Evolutionary conservation across 2,888 invertebrate genomes (phyloP).

Genomic region (Metalampra italica): DNA sequence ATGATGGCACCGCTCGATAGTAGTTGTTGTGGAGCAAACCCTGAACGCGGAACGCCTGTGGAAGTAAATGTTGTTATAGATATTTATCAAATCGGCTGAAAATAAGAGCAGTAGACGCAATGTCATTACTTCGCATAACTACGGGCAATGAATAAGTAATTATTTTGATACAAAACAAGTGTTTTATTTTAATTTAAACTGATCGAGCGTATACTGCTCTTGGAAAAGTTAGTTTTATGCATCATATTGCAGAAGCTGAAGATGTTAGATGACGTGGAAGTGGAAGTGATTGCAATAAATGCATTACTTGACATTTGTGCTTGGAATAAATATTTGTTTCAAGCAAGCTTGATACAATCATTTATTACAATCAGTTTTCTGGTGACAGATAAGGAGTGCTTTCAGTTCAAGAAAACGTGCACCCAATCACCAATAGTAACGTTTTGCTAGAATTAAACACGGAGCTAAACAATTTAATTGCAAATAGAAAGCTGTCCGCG

Average conservation of each 20-base stretch:
- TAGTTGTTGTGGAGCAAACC: slow-evolving; percentile 70
- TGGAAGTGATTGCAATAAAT: slow-evolving; percentile 65
- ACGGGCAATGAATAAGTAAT: no score
- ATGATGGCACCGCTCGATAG: slow-evolving; percentile 88
- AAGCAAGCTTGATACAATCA: slow-evolving; percentile 25
- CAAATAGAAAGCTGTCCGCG: slow-evolving; percentile 65
- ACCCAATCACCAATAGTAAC: slow-evolving; percentile 65
- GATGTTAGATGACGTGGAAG: slow-evolving; percentile 64
- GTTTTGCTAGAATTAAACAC: slow-evolving; percentile 14
- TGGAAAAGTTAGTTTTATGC: slow-evolving; percentile 61
- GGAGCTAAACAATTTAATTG: slow-evolving; percentile 8
- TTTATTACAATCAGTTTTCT: slow-evolving; percentile 58
- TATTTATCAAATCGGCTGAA: background rate
- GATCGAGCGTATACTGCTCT: slow-evolving; percentile 52
- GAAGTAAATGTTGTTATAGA: slow-evolving; percentile 29
- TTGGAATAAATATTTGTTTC: slow-evolving; percentile 9
- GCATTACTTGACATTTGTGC: slow-evolving; percentile 35
- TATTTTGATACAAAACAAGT: no score
- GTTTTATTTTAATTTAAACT: background rate
- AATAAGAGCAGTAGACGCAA: slow-evolving; percentile 54
- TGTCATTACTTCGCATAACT: no score
- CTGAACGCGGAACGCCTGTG: slow-evolving; percentile 68
- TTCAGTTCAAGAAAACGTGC: slow-evolving; percentile 67
- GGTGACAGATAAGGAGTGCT: slow-evolving; percentile 67
- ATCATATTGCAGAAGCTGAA: slow-evolving; percentile 63